These are phyloP conservation scores for Morelia viridis DNA, from an alignment of 2,797 vertebrate genomes.

Conservation along the genomic window DNA sequence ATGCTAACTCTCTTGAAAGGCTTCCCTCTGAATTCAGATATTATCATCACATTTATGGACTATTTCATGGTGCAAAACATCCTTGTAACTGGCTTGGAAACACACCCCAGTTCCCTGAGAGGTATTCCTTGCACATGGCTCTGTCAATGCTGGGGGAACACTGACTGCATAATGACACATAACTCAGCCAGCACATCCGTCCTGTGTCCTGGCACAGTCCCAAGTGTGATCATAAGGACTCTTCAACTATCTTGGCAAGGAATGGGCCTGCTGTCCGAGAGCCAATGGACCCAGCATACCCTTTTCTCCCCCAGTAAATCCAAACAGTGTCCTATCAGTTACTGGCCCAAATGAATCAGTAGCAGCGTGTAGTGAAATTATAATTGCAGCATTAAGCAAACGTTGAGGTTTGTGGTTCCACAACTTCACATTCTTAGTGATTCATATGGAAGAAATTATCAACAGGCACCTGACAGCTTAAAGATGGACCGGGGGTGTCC, in stretches of 20 bases:
- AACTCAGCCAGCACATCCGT: background rate
- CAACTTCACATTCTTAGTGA: background rate
- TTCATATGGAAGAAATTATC: background rate
- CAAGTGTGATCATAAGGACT: background rate
- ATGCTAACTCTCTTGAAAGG: constrained; percentile 5
- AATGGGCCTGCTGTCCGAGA: background rate
- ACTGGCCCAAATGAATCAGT: background rate
- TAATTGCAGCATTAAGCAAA: background rate
- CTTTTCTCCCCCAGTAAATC: background rate
- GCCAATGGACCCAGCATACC: background rate
- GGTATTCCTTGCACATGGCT: background rate
- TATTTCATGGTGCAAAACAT: background rate
- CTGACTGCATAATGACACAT: background rate
- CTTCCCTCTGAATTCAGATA: fast-evolving
- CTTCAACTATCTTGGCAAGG: background rate
- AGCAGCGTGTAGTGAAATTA: background rate
- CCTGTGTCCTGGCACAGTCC: background rate
- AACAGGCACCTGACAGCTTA: background rate
- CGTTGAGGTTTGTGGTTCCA: fast-evolving
- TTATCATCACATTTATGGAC: background rate
- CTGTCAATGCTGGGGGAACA: background rate
- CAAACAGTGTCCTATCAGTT: background rate
- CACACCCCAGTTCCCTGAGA: background rate
- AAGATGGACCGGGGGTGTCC: background rate
- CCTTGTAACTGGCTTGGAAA: background rate